Base-by-base conservation (phyloP, 2,113 vertebrate species). In the Columba livia region DNA sequence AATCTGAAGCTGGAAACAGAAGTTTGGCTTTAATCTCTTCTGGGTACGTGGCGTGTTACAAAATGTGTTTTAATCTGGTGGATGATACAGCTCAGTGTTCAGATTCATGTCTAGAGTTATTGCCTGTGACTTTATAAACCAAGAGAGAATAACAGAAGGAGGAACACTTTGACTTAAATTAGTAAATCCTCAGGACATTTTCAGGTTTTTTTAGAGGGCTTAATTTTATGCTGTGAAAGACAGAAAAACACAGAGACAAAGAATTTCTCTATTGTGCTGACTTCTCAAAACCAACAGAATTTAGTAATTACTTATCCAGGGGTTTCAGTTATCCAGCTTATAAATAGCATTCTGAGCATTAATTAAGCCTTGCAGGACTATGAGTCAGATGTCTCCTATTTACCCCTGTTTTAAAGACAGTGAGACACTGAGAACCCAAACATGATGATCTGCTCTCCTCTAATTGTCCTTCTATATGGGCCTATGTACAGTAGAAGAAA, bases 1-100 rank as follows among this genome's bases (percentile, higher is more conserved):
- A 54, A 72, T 26, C 47, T 34, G 36, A 75, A 85, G 18, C 19
- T 79, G 38, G n/a, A 70, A 85, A 34, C 2, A 44, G 11, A 51
- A 84, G 19, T 21, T 81, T 48, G 53, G 29, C 24, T 6, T 75
- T 92, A 9, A 0, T 79, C 21, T 53, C 28, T 85, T 58, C 38
- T 47, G n/a, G 20, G 28, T 6, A 8, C 0, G 0, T 72, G 19
- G 10, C 12, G 6, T 23, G 13, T 56, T 91, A 8, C 50, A 62
- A 79, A 6, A 32, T 56, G 10, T 61, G 40, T 58, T 79, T 88
- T 91, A 32, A 50, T 70, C 25, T 64, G 53, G 15, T 36, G 11
- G 36, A 7, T 70, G 32, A 38, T 29, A 13, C 1, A 6, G 40
- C 5, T 28, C 40, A 32, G 3, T 26, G 20, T 26, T 54, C 24